Evolutionary conservation across 64 coral and sea anemone genomes (phyloP), one percentile per base, ranked within the genome.

Genomic region (Stichodactyla mertensii): DNA sequence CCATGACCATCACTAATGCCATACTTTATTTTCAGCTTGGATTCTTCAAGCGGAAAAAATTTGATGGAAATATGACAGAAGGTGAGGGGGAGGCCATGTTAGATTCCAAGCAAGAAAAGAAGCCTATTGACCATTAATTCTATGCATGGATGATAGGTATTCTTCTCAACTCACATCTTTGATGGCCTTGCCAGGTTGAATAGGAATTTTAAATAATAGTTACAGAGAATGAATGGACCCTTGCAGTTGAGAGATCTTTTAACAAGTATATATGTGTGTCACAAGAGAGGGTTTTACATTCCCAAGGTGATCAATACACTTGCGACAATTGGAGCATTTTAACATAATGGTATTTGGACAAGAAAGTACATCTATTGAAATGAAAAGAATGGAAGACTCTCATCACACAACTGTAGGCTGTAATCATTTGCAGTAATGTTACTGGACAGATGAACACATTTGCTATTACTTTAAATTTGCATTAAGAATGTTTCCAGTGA

Each of bases 1-100:
- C 36, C 36, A 1, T 45, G 36, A 45, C 36, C 36, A 45, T 31
- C 24, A 26, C 15, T 81, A 81, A 81, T 55, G 53, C 7, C 7
- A 20, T 81, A 51, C 78, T 56, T 16, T 51, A 16, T 82, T 82
- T 83, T 71, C 59, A 91, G 85, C n/a, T 87, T 45, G 90, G 90
- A 77, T 91, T 91, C 24, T 91, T 91, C 61, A 91, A 87, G 78
- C 84, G 90, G 20, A 86, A 91, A 77, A 91, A 82, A 52, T 91
- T 82, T 77, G 90, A 91, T 86, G 86, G 86, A 57, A 91, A 91
- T n/a, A 87, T 91, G 24, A 91, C 60, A 14, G 84, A 82, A 52
- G 52, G 85, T 23, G 90, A 91, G 52, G 52, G 7, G 57, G 85
- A 91, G 13, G 85, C 55, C 57, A 91, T 91, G 85, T 24, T 91